A percentile compares a stretch with the other conserved stretches of the same genome.
Evolutionary conservation across 2,888 invertebrate species (phyloP).

Genomic region (Diplolepis rosae): DNA sequence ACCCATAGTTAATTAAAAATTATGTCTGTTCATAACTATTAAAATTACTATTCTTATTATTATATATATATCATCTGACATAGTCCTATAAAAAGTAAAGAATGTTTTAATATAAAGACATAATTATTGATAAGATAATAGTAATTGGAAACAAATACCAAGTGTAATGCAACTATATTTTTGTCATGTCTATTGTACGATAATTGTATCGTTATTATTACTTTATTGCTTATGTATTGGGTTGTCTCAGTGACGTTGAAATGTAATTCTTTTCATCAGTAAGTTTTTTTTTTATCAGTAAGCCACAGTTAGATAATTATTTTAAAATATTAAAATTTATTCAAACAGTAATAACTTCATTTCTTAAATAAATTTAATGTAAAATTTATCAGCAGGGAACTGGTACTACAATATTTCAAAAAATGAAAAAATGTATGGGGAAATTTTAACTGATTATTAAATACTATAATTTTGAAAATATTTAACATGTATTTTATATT

Average conservation of each 20-base stretch:
- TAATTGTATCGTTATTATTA: too few species aligned
- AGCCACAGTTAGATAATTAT: background rate
- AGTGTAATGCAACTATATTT: too few species aligned
- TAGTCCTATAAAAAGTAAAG: too few species aligned
- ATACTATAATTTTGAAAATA: background rate
- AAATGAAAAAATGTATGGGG: background rate
- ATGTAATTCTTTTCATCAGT: constrained; percentile 20
- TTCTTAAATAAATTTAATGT: background rate
- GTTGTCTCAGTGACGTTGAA: constrained; percentile 29
- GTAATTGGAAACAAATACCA: too few species aligned
- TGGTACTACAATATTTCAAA: background rate
- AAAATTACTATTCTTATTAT: too few species aligned
- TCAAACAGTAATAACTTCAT: background rate
- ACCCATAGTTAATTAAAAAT: too few species aligned
- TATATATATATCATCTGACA: too few species aligned
- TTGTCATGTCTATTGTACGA: too few species aligned
- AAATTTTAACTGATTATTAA: background rate
- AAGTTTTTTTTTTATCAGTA: constrained; percentile 15
- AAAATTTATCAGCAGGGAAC: background rate
- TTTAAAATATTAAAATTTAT: background rate
- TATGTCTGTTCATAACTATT: too few species aligned
- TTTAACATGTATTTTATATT: background rate
- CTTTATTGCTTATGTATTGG: too few species aligned
- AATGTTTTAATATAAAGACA: too few species aligned
- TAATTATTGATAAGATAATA: too few species aligned